Conservation (phyloP, 35 echinoderm and acorn worm genomes). For the Ptychodera flava region DNA sequence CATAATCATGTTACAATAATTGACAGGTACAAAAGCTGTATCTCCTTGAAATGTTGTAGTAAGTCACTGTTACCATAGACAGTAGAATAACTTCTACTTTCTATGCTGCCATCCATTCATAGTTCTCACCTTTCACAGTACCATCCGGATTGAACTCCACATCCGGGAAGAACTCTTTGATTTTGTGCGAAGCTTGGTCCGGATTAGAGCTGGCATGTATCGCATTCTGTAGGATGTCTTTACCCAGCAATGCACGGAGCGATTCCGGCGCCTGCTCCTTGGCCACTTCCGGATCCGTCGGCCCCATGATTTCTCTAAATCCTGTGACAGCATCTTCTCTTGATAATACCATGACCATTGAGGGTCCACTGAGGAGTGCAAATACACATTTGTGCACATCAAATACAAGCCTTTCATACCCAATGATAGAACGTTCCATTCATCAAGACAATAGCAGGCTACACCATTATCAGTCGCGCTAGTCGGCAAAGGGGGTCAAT, state of each 20-base stretch:
- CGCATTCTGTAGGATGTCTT: constrained; percentile 81
- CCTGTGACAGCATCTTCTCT: constrained; percentile 86
- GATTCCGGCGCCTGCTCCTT: constrained; percentile 90
- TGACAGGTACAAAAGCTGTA: no score
- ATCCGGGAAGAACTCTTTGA: constrained; percentile 73
- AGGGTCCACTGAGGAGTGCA: constrained; percentile 58
- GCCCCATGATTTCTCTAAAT: constrained; percentile 78
- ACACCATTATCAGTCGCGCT: no score
- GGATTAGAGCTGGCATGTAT: constrained; percentile 75
- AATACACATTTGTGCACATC: neutral
- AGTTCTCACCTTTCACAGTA: constrained; percentile 56
- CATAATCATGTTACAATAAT: no score
- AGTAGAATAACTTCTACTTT: no score
- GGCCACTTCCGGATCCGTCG: constrained; percentile 69
- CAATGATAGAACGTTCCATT: no score
- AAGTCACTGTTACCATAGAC: no score
- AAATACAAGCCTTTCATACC: neutral
- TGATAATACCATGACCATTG: constrained; percentile 79
- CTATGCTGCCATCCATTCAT: no score
- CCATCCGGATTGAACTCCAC: constrained; percentile 58
- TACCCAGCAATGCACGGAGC: constrained; percentile 76
- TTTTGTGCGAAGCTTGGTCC: constrained; percentile 61
- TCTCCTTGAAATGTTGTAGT: no score
- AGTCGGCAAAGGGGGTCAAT: no score
- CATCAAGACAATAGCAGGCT: no score